Evolutionary conservation across 23 tunicate species (phyloP), one percentile per base, ranked within the genome.

Genomic region (Ascidia mentula): DNA sequence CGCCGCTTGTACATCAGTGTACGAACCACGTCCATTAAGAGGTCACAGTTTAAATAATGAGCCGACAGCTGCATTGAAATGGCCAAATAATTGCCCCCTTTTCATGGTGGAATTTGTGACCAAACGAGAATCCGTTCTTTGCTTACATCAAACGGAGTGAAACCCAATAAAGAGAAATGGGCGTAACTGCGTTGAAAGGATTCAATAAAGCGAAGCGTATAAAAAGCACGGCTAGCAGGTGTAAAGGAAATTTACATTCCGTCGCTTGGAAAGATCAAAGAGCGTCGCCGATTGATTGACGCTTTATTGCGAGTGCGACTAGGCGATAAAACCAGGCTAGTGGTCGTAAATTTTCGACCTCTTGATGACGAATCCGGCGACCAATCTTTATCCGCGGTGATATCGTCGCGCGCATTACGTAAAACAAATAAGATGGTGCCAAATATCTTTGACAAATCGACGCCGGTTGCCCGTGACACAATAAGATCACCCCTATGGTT

Each of bases 371-470:
- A 28, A 53, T 53, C n/a, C n/a, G 65, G 24, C 65, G 65, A 53
- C 65, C 13, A 9, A 28, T 6, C 65, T 9, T 3, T 3, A 28
- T 26, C 65, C 65, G 65, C 65, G 65, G 24, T 28, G 65, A 53
- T 80, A 65, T 69, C 36, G 73, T 38, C 37, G 86, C 32, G 86
- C 40, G 79, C 90, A 79, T 79, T 79, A 79, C 79, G 80, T 32
- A 45, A 60, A 31, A 80, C 80, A 86, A 86, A 86, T 59, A 86
- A 60, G 65, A 30, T 18, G 40, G 84, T 79, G 90, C 82, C 90
- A 86, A 73, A 79, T 86, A 72, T 73, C 59, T 86, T 86, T 86
- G 90, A 86, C 60, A 73, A 79, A 86, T 86, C 80, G 69, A 74
- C 81, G 77, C 80, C 79, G 73, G 80, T 53, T 53, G 65, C 65